Conservation (phyloP, 2,113 vertebrate species). For the Gavialis gangeticus region DNA sequence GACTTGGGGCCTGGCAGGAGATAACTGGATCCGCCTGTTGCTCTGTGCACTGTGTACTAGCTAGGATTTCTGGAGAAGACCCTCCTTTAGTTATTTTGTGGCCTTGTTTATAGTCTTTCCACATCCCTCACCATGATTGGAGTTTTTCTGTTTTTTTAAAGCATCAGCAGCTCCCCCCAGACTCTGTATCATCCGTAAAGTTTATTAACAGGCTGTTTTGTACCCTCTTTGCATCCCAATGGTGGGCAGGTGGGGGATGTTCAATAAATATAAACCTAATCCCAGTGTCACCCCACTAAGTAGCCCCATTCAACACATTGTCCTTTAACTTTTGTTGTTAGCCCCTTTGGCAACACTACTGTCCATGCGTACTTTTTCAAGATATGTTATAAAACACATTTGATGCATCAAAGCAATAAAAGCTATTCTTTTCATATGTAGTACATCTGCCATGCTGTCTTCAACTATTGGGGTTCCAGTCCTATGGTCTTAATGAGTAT, state of each 20-base stretch:
- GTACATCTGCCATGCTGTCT: not conserved
- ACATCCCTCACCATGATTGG: not conserved
- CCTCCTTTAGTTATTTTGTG: not conserved
- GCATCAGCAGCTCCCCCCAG: not conserved
- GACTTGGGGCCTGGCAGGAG: too few species aligned
- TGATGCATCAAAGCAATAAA: not conserved
- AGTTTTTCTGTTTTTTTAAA: not conserved
- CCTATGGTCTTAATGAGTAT: conserved; percentile 17
- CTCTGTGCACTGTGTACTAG: rapidly evolving
- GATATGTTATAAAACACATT: not conserved
- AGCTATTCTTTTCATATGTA: not conserved
- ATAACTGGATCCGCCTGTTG: not conserved
- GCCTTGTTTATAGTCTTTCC: not conserved
- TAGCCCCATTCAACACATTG: not conserved
- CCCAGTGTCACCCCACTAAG: not conserved
- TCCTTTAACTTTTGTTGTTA: not conserved
- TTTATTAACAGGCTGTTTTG: conserved; percentile 22
- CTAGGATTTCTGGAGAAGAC: not conserved
- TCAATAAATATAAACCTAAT: conserved; percentile 10
- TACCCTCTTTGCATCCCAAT: not conserved
- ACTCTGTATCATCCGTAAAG: not conserved
- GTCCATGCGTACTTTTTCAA: not conserved
- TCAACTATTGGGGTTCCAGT: not conserved
- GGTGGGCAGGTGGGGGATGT: not conserved
- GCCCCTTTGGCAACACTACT: not conserved